phyloP scores from a whole-genome alignment of 37 sponge, comb jelly and placozoan genomes.

The Ephydatia muelleri region DNA sequence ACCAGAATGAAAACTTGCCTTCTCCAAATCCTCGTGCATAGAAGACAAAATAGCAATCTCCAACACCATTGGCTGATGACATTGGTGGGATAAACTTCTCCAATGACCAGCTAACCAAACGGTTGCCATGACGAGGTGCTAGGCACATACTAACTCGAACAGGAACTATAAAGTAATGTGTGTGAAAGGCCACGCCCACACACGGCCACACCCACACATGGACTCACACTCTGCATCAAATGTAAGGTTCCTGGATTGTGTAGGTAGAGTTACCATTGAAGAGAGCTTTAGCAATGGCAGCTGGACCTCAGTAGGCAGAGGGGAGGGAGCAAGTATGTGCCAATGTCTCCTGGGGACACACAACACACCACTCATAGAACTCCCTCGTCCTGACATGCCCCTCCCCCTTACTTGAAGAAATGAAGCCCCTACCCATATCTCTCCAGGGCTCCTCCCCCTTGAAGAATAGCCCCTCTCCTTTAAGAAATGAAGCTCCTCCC shows the following conservation, averaged over 20 bases:
- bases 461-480: no score
- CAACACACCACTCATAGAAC: no score
- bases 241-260: slow-evolving; percentile 24
- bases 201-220: no score
- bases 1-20: slow-evolving; percentile 45
- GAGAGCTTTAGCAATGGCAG: neutral
- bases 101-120: slow-evolving; percentile 54
- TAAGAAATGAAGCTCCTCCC: no score
- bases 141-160: slow-evolving; percentile 18
- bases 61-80: neutral
- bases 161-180: slow-evolving; percentile 37
- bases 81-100: slow-evolving; percentile 30
- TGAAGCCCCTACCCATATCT: no score
- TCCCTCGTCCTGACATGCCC: no score
- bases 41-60: slow-evolving; percentile 42
- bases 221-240: slow-evolving; percentile 52
- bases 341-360: neutral
- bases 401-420: no score
- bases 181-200: no score
- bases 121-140: slow-evolving; percentile 10
- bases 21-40: slow-evolving; percentile 53
- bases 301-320: neutral
- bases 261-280: neutral
- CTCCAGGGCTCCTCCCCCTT: no score
- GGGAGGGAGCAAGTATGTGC: neutral